Percentiles rank a stretch among this genome's conserved stretches.
Conservation (phyloP, 2,113 vertebrate species). For the Physeter macrocephalus region DNA sequence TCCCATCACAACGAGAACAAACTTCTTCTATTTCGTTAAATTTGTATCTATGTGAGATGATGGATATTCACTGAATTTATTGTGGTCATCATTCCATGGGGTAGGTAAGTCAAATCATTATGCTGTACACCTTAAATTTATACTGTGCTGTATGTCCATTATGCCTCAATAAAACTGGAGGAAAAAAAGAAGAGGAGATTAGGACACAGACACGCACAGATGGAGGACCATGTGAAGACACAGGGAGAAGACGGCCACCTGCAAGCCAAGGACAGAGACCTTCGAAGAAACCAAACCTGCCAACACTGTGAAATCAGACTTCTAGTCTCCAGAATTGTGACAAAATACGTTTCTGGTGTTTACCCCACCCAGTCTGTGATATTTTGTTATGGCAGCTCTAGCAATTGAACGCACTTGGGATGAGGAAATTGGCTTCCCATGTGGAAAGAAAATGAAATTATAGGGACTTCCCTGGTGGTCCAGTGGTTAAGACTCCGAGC, state of each 20-base stretch:
- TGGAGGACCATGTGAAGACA: not conserved
- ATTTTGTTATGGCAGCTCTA: not conserved
- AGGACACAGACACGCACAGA: not conserved
- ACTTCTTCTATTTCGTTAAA: not conserved
- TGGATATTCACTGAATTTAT: not conserved
- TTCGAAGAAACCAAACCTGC: not conserved
- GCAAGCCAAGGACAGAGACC: not conserved
- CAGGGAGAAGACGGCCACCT: not conserved
- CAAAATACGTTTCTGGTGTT: not conserved
- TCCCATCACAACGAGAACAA: not conserved
- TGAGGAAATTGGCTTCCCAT: not conserved
- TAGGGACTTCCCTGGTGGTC: too few relatives aligned
- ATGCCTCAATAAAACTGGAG: not conserved
- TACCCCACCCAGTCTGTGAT: not conserved
- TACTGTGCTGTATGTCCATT: not conserved
- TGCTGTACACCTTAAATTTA: not conserved
- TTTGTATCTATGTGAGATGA: not conserved
- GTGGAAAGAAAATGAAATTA: not conserved
- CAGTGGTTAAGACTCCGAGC: too few relatives aligned
- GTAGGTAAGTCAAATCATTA: not conserved
- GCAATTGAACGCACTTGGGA: not conserved
- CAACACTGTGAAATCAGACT: not conserved
- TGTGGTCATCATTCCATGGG: not conserved
- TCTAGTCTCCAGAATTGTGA: not conserved
- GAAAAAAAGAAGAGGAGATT: not conserved